Evolutionary conservation across 2,888 invertebrate species (phyloP), one percentile per base, ranked within the genome.

Genomic region (Dioctria rufipes): DNA sequence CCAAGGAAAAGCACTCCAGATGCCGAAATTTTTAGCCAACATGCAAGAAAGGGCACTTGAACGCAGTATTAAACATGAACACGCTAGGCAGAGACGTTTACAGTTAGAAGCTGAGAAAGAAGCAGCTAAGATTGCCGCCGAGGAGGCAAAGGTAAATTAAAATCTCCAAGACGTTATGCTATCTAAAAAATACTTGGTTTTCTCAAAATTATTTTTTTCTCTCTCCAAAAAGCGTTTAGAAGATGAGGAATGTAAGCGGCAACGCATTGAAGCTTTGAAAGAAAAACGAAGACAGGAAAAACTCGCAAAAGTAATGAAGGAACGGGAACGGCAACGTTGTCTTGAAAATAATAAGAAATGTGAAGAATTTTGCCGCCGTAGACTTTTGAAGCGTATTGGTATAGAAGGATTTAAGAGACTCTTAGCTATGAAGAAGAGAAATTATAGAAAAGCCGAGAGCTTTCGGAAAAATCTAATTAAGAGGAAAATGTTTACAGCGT

Each of bases 41-140:
- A 94, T 95, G 94, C 93, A 95, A 85, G 92, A 93, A 80, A 91
- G 94, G 81, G 94, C 94, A 0, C 87, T 92, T 60, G 93, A 93
- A 83, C 90, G 95, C 58, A 92, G 89, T 78, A 84, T 88, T 11
- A 86, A 86, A 1, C 89, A 89, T 81, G 88, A 89, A 79, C 86
- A 88, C 85, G 86, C 90, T 3, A 86, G 86, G n/a, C 87, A 88
- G 82, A 84, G 90, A 81, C 85, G 91, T 83, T 84, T 86, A 8
- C 84, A 87, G 73, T 83, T 89, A 67, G 87, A 88, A 81, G 86
- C 89, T 60, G 87, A 90, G 86, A 86, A 89, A 83, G 87, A 90
- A 86, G 87, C 89, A 69, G 85, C 88, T 81, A 87, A 90, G 85
- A 82, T 87, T 83, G 87, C 87, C 58, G 71, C 88, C 58, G 87